Evolutionary conservation across 2,113 vertebrate species (phyloP), one percentile per base, ranked within the genome.

Genomic region (Nothocercus julius): DNA sequence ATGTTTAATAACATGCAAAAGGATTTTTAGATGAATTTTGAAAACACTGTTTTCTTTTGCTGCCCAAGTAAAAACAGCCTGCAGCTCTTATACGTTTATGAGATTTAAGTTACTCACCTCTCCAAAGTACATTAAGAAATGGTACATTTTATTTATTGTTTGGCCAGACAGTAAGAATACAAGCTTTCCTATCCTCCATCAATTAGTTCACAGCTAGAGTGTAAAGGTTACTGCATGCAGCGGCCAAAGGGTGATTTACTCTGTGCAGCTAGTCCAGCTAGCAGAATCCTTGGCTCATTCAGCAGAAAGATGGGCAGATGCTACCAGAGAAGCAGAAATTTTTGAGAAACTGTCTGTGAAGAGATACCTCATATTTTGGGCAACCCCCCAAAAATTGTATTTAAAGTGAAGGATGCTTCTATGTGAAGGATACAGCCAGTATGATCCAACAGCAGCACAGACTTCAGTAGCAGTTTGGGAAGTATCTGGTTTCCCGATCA

Each of bases 81-180:
- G 36, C 58, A 82, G 25, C 49, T 87, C 61, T 96, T 74, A 45
- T 82, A 63, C 63, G 38, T 94, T 97, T 96, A 92, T 66, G 82
- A 93, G 59, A 92, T 84, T 96, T 91, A 92, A 93, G 91, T 94
- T 84, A 78, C 70, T 87, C 83, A 86, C 42, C 85, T 92, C 69
- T 89, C 86, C 34, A 17, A 30, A 78, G 63, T 91, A 74, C 67
- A 92, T 90, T 92, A 90, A 94, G 90, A 95, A 96, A 95, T 95
- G 58, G 96, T 94, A 59, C 30, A 77, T 82, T 92, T 92, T 91
- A 93, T 68, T 36, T 56, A 82, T 86, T 82, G 92, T 94, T 96
- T 97, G 95, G 32, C 85, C 93, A 91, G 93, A 93, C 59, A 92
- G 70, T 44, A 92, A 91, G 90, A 92, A 96, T 61, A 40, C 56